Conservation (phyloP, 2,797 vertebrate genomes). For the Acanthiza pusilla region DNA sequence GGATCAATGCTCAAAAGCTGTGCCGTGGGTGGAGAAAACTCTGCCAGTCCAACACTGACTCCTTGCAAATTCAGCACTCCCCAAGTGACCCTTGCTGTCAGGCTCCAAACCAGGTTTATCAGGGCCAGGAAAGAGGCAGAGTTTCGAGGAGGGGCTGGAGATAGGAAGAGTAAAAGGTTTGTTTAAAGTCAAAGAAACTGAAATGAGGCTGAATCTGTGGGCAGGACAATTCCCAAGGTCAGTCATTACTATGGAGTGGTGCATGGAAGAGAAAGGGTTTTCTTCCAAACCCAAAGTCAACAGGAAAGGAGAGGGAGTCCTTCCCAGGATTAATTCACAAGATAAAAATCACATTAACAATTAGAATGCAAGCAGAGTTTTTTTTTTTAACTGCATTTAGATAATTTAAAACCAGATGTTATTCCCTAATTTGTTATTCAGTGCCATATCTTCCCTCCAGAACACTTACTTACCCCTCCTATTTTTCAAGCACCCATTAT, state of each 20-base stretch:
- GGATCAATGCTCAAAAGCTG: background rate
- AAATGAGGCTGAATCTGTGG: background rate
- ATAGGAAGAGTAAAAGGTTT: background rate
- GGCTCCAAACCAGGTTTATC: background rate
- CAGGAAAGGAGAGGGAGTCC: background rate
- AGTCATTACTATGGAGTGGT: background rate
- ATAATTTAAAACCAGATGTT: background rate
- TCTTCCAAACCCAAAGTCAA: background rate
- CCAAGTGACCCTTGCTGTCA: background rate
- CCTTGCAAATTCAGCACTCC: background rate
- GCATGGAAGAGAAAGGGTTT: background rate
- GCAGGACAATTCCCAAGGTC: background rate
- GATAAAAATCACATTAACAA: background rate
- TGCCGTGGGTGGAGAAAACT: background rate
- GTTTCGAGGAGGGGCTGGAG: background rate
- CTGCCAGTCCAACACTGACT: background rate
- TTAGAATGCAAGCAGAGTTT: background rate
- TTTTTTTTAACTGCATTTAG: background rate
- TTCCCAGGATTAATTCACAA: background rate
- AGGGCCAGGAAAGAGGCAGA: background rate
- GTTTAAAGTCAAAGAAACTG: background rate
- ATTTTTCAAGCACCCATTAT: background rate
- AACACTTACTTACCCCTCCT: background rate
- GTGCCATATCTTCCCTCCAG: background rate
- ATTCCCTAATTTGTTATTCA: background rate